A percentile compares a stretch with the other conserved stretches of the same genome.
Conservation (phyloP, 2,888 invertebrate genomes). For the Eupithecia centaureata region DNA sequence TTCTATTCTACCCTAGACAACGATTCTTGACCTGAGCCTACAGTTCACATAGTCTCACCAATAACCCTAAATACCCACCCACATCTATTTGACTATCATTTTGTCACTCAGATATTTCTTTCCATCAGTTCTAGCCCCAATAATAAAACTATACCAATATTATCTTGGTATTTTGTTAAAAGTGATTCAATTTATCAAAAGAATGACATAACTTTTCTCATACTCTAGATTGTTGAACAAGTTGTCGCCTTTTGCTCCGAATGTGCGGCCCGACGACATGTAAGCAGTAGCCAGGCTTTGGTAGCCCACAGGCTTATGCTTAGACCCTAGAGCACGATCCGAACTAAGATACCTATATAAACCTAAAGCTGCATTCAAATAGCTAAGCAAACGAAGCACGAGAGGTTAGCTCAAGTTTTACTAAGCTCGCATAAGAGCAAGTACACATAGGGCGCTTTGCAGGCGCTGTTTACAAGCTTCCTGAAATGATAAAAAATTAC, state of each 20-base stretch:
- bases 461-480: background rate
- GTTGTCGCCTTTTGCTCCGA: constrained; percentile 76
- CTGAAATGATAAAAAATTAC: no score
- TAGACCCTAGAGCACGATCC: constrained; percentile 71
- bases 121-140: no score
- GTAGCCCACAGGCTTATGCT: constrained; percentile 64
- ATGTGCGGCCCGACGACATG: constrained; percentile 76
- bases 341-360: constrained; percentile 45
- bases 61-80: no score
- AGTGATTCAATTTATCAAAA: no score
- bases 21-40: no score
- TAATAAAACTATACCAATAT: no score
- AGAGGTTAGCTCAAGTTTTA: background rate
- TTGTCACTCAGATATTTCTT: no score
- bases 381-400: background rate
- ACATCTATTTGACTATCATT: no score
- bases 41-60: no score
- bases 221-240: constrained; percentile 79
- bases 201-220: constrained; percentile 57
- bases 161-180: no score
- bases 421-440: background rate
- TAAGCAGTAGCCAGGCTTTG: constrained; percentile 61
- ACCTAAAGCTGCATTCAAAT: constrained; percentile 10
- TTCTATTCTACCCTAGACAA: no score
- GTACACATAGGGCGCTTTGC: background rate